phyloP scores from a whole-genome alignment of 2,888 invertebrate species.

The Coleophora flavipennella region DNA sequence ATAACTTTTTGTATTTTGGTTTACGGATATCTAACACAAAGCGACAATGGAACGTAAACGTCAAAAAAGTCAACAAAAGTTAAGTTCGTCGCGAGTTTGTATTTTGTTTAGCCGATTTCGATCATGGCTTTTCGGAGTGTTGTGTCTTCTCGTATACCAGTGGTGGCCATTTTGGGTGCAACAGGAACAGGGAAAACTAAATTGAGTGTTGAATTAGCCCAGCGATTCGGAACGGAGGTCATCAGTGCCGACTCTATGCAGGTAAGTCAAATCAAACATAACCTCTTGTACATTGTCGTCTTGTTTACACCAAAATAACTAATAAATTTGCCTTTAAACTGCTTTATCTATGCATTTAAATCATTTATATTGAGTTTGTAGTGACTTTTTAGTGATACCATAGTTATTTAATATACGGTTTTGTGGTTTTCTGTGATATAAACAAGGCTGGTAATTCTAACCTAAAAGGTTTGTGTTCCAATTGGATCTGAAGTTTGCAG shows the following conservation, averaged over 20 bases:
- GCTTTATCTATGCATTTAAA: no score
- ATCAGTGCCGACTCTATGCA: slow-evolving; percentile 99
- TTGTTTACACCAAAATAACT: no score
- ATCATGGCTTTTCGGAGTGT: slow-evolving; percentile 57
- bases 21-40: no score
- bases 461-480: slow-evolving; percentile 3
- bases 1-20: no score
- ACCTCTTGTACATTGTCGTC: no score
- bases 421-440: no score
- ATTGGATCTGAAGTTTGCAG: neutral
- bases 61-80: slow-evolving; percentile 42
- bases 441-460: slow-evolving; percentile 3
- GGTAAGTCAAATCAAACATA: slow-evolving; percentile 60
- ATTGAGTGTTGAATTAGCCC: slow-evolving; percentile 91
- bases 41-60: no score
- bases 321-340: no score
- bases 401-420: no score
- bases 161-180: slow-evolving; percentile 94
- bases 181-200: slow-evolving; percentile 99
- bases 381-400: neutral
- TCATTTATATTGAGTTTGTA: no score
- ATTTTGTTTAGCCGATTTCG: slow-evolving; percentile 4
- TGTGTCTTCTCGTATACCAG: slow-evolving; percentile 68
- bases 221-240: slow-evolving; percentile 89
- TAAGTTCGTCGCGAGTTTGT: slow-evolving; percentile 55